Evolutionary conservation across 2,113 vertebrate species (phyloP), one percentile per base, ranked within the genome.

Genomic region (Astur gentilis): DNA sequence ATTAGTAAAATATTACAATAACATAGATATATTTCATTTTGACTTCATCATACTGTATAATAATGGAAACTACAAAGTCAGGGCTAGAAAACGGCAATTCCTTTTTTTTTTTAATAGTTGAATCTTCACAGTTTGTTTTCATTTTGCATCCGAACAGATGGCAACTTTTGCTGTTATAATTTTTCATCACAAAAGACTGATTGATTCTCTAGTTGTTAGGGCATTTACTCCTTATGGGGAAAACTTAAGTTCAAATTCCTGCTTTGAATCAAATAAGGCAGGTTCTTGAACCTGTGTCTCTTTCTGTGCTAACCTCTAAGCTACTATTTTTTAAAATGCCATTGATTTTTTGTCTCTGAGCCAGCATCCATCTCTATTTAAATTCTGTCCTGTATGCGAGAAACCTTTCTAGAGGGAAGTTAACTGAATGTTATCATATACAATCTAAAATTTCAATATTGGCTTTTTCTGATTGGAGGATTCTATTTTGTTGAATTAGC

Each of bases 111-210:
- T 71, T 2, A 78, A 58, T 26, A 61, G 49, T 61, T 16, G 15
- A 87, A 94, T 9, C 19, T 92, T 96, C 57, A 54, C 60, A 80
- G 64, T 89, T 95, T 92, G 76, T 89, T 96, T 96, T 91, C 47
- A 64, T 95, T 94, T 91, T 89, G 16, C 50, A 64, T 96, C 20
- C 79, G 87, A 96, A 91, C 87, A 96, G 94, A 93, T 95, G 94
- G 81, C 27, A 94, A 89, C 26, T 96, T 94, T 45, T 76, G 23
- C 55, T 93, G 55, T 60, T 84, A 64, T 13, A 67, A 71, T 84
- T 89, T 91, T 89, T 91, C 70, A 65, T 93, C 70, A 89, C 87
- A 94, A 95, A 84, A 82, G 36, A 44, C 65, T 85, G 93, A 93
- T 93, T 94, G 87, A 91, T 91, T 90, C 27, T 76, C 27, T 82